Evolutionary conservation across 2,113 vertebrate species (phyloP), one percentile per base, ranked within the genome.

Genomic region (Platycercus adscitus): DNA sequence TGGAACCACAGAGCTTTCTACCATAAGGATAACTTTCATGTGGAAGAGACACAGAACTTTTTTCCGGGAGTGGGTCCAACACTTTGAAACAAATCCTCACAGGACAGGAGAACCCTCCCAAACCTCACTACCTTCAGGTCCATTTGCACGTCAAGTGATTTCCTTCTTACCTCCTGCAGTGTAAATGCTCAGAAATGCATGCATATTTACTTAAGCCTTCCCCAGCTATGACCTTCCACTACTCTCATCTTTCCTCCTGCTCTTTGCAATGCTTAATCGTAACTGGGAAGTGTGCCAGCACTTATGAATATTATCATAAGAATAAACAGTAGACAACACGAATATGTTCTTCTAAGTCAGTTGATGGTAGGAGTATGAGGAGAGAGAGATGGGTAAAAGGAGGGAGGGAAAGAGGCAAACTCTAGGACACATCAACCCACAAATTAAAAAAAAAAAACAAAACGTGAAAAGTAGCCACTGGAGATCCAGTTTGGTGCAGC

Each of bases 21-120:
- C 83, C 76, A 56, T 92, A 92, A 84, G 91, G 60, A 79, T 81
- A 96, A 91, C 86, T 96, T 96, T 93, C 83, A 95, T 87, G 93
- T 93, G 83, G 81, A 91, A 92, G 80, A 95, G 77, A 84, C 81
- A 89, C 72, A 81, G 85, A 94, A 92, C 56, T 60, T 96, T 96
- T 97, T 95, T 96, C 96, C 19, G 0, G 94, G 93, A 97, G 18
- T 56, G 44, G 23, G 31, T 95, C 95, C 95, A 93, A 91, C n/a
- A 79, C 91, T 96, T 95, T 93, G 94, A 97, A 96, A 95, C 77
- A 92, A 97, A 93, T 93, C 72, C 56, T 93, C 72, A n/a, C 23
- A 89, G 60, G 72, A 95, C 10, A 89, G 83, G 35, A 89, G 81
- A 92, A 81, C 70, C 44, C 63, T 92, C 70, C 65, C 89, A 96